A percentile compares a stretch with the other conserved stretches of the same genome.
These are phyloP conservation scores for Drosophila histrio DNA, from an alignment of 2,888 invertebrate species.

Conservation along the genomic window DNA sequence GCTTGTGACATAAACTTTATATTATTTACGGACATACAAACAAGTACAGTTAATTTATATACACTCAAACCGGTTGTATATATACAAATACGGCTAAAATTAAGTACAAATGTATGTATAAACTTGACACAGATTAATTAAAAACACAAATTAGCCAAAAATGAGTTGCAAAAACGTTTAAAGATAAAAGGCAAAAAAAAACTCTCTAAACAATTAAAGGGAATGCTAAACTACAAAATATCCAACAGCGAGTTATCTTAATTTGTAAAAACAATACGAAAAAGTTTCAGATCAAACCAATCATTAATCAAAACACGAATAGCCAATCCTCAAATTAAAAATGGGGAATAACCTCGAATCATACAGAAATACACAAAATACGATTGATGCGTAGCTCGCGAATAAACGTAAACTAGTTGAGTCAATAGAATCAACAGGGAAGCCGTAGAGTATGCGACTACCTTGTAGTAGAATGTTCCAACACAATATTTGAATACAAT, in stretches of 20 bases:
- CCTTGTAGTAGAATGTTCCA: not conserved
- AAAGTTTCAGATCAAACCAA: not conserved
- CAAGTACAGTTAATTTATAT: conserved; percentile 5
- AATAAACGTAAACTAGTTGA: conserved; percentile 27
- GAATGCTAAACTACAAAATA: not conserved
- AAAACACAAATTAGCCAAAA: conserved; percentile 14
- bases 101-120: not conserved
- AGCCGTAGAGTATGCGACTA: conserved; percentile 23
- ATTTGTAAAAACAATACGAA: not conserved
- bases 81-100: not conserved
- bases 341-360: conserved; percentile 9
- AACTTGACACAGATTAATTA: conserved; percentile 66
- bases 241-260: not conserved
- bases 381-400: conserved; percentile 20
- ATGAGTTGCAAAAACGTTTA: conserved; percentile 16
- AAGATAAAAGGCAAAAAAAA: conserved; percentile 5
- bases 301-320: conserved; percentile 31
- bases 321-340: conserved; percentile 12
- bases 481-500: conserved; percentile 51
- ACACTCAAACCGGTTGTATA: conserved; percentile 35
- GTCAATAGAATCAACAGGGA: conserved; percentile 26
- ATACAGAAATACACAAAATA: conserved; percentile 2
- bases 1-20: conserved; percentile 24
- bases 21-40: conserved; percentile 3
- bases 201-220: conserved; percentile 7